Conservation (phyloP, 2,888 invertebrate genomes). For the Orthonevra nobilis region DNA sequence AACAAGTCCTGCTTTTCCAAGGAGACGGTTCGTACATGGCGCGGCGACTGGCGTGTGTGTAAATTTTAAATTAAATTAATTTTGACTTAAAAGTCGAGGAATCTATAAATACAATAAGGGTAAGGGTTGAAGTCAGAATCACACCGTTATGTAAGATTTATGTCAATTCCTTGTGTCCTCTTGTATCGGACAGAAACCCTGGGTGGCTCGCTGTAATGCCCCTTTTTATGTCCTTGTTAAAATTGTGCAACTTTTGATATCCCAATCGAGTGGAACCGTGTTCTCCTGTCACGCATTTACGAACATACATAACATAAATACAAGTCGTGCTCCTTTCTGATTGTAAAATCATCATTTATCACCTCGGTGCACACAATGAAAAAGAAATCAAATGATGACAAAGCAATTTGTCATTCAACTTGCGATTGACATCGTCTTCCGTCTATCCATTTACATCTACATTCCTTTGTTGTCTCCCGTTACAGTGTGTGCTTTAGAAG, state of each 20-base stretch:
- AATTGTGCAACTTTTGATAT: constrained; percentile 21
- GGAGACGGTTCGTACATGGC: not conserved
- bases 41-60: not conserved
- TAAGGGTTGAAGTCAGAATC: not conserved
- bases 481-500: too few relatives aligned
- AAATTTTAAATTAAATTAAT: constrained; percentile 55
- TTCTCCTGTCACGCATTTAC: too few relatives aligned
- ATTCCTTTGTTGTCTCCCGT: not conserved
- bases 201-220: constrained; percentile 2
- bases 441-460: not conserved
- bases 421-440: constrained; percentile 43
- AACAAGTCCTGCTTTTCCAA: constrained; percentile 22
- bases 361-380: constrained; percentile 49
- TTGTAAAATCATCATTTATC: constrained; percentile 53
- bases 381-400: constrained; percentile 46
- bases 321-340: not conserved
- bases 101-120: not conserved
- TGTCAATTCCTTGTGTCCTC: constrained; percentile 3
- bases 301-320: too few relatives aligned
- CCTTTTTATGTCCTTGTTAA: not conserved
- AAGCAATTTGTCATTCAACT: constrained; percentile 54
- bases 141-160: not conserved
- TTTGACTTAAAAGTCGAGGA: constrained; percentile 30
- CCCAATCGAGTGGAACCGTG: constrained; percentile 2
- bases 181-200: not conserved